These are phyloP conservation scores for Varecia variegata DNA, from an alignment of 2,797 vertebrate species.

Conservation along the genomic window DNA sequence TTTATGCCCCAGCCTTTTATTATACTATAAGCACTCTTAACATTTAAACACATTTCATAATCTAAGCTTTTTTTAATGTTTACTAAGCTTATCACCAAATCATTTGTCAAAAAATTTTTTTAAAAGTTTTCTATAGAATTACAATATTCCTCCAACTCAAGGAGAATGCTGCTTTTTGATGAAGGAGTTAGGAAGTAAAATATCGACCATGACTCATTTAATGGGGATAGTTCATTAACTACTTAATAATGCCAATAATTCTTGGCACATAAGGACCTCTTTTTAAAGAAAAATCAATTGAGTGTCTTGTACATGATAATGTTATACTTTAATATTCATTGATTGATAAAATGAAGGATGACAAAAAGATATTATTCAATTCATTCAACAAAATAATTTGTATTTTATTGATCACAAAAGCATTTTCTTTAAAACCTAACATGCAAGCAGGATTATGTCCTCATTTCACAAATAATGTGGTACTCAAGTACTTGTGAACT, in stretches of 20 bases:
- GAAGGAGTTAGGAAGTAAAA: constrained; percentile 35
- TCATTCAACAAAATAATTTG: constrained; percentile 61
- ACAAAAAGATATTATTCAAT: constrained; percentile 46
- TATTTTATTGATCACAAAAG: constrained; percentile 39
- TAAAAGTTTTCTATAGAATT: constrained; percentile 4
- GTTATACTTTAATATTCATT: constrained; percentile 55
- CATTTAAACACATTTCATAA: constrained; percentile 52
- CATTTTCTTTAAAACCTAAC: constrained; percentile 21
- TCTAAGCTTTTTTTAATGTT: constrained; percentile 33
- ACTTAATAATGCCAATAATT: constrained; percentile 69
- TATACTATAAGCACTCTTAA: constrained; percentile 23
- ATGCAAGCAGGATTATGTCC: background rate
- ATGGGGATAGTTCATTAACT: constrained; percentile 64
- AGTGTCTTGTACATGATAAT: constrained; percentile 32
- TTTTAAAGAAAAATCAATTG: constrained; percentile 70
- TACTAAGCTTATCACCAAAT: constrained; percentile 44
- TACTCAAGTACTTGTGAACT: background rate
- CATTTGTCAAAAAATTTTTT: background rate
- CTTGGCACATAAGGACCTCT: constrained; percentile 34
- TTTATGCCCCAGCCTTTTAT: constrained; percentile 18
- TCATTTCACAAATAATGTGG: constrained; percentile 5
- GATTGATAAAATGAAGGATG: constrained; percentile 35
- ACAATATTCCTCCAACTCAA: constrained; percentile 29
- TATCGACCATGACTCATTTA: constrained; percentile 53
- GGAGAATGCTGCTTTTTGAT: background rate